phyloP scores from a whole-genome alignment of 2,113 vertebrate species.

The Tyto alba region DNA sequence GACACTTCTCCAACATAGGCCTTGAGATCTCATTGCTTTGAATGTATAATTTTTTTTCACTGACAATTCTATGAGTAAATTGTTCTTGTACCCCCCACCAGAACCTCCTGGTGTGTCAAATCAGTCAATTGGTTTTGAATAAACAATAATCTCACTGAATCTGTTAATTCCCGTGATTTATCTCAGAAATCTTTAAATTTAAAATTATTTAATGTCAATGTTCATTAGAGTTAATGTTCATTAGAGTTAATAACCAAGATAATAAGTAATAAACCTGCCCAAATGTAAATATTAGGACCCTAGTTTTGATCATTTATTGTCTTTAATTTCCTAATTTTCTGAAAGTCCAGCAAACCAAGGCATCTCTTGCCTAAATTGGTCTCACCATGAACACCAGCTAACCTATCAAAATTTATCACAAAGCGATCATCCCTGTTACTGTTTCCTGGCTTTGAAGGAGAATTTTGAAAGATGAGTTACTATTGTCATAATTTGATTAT shows the following conservation, averaged over 20 bases:
- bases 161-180: neutral
- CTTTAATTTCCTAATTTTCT: neutral
- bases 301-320: neutral
- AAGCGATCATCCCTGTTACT: neutral
- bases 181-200: neutral
- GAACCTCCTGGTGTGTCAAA: neutral
- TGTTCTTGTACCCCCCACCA: neutral
- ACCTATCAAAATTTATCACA: neutral
- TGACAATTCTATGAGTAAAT: neutral
- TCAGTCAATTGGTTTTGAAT: neutral
- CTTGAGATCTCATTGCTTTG: neutral
- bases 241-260: neutral
- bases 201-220: neutral
- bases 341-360: neutral
- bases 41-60: neutral
- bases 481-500: neutral
- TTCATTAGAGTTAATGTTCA: neutral
- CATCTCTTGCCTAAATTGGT: neutral
- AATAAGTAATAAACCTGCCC: neutral
- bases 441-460: neutral
- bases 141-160: neutral
- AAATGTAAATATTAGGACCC: neutral
- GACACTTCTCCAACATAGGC: neutral
- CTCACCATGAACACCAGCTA: neutral
- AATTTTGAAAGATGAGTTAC: neutral